Conservation (phyloP, 1,140 invertebrate species). For the Microplitis demolitor region DNA sequence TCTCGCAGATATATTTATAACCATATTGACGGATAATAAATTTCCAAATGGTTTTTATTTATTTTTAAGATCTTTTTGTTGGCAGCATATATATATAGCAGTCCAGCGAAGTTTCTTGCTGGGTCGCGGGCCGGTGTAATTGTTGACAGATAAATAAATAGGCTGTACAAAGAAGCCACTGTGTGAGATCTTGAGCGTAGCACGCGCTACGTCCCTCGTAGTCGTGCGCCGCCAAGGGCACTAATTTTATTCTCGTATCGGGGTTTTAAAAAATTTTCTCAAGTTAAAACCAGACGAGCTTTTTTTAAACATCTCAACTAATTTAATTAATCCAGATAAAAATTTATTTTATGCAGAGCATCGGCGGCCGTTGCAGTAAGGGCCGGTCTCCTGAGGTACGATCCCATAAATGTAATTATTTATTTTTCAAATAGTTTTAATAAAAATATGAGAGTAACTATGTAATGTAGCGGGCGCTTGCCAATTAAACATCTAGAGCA, state of each 20-base stretch:
- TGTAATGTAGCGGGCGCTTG: conserved; percentile 28
- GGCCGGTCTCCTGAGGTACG: not conserved
- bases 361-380: not conserved
- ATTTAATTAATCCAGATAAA: not conserved
- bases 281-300: not conserved
- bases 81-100: conserved; percentile 23
- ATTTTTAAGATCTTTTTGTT: conserved; percentile 25
- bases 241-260: conserved; percentile 36
- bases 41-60: not conserved
- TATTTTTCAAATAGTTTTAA: too few species aligned
- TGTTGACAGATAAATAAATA: conserved; percentile 61
- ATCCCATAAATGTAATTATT: not conserved
- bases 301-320: not conserved
- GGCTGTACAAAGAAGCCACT: conserved; percentile 50
- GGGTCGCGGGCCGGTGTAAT: conserved; percentile 47
- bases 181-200: conserved; percentile 39
- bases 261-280: conserved; percentile 31
- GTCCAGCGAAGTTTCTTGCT: conserved; percentile 37
- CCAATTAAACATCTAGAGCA: conserved; percentile 56
- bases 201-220: conserved; percentile 41
- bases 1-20: too few species aligned
- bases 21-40: not conserved
- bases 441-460: too few species aligned
- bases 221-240: conserved; percentile 47
- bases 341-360: not conserved